Evolutionary conservation across 2,888 invertebrate genomes (phyloP).

Genomic region (Nemapogon koenigi): DNA sequence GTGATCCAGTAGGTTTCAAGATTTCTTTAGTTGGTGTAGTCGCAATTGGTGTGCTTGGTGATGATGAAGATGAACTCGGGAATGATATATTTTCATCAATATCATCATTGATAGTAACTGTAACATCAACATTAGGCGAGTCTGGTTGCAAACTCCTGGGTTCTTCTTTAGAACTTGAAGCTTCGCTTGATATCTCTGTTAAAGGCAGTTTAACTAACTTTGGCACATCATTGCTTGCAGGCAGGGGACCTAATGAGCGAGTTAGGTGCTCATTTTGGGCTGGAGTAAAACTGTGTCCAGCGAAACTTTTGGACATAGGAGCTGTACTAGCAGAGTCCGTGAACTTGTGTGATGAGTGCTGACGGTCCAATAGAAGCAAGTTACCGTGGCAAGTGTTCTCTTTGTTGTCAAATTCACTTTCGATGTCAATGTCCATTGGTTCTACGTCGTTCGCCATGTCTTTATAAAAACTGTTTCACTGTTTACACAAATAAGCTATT

Average conservation of each 20-base stretch:
- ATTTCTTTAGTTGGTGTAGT: slow-evolving; percentile 48
- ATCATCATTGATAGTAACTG: slow-evolving; percentile 30
- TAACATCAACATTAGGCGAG: slow-evolving; percentile 19
- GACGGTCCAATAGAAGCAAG: no score
- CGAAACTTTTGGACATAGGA: slow-evolving; percentile 50
- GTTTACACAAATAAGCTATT: no score
- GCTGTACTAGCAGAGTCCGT: slow-evolving; percentile 48
- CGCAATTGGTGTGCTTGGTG: slow-evolving; percentile 40
- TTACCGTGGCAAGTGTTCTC: slow-evolving; percentile 46
- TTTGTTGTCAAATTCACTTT: slow-evolving; percentile 50
- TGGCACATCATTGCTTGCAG: no score
- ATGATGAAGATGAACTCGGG: slow-evolving; percentile 41
- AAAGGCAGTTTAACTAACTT: no score
- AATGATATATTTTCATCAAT: slow-evolving; percentile 37
- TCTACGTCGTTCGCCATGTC: no score
- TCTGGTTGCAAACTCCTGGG: no score
- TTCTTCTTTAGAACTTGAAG: no score
- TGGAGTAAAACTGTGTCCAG: slow-evolving; percentile 29
- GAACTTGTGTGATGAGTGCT: no score
- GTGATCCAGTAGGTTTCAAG: slow-evolving; percentile 37
- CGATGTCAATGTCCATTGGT: slow-evolving; percentile 39
- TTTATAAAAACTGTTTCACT: no score
- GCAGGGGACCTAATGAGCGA: no score
- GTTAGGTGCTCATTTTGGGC: no score
- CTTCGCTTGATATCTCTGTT: no score